Evolutionary conservation across 1,140 invertebrate genomes (phyloP).

Genomic region (fruit fly (Drosophila melanogaster)): DNA sequence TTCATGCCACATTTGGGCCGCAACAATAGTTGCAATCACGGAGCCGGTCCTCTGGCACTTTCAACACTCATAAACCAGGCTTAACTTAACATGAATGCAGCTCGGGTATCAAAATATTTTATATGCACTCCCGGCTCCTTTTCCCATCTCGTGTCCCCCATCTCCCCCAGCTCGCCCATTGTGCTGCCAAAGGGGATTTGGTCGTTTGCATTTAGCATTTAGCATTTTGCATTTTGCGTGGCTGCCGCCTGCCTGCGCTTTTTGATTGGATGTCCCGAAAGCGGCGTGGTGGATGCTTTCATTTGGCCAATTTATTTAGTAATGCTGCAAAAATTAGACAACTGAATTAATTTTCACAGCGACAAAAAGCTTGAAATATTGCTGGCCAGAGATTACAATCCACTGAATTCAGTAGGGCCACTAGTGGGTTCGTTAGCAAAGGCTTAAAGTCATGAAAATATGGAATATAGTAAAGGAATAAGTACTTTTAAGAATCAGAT

Average conservation of each 20-base stretch:
- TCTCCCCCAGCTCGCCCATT: not conserved
- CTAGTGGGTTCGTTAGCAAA: constrained; percentile 61
- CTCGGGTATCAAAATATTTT: constrained; percentile 82
- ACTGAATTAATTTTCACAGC: constrained; percentile 77
- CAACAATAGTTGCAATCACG: constrained; percentile 83
- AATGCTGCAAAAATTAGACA: constrained; percentile 77
- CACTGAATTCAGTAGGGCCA: constrained; percentile 10
- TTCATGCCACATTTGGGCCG: constrained; percentile 75
- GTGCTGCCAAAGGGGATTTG: constrained; percentile 37
- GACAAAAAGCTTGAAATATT: constrained; percentile 82
- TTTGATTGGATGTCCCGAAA: constrained; percentile 17
- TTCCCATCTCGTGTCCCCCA: constrained; percentile 5
- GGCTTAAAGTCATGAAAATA: not conserved
- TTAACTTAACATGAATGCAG: constrained; percentile 81
- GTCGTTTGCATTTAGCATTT: constrained; percentile 47
- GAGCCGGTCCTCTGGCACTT: constrained; percentile 48
- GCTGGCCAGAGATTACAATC: constrained; percentile 49
- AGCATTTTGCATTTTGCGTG: constrained; percentile 20
- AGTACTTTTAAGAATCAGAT: too few relatives aligned
- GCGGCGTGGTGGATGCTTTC: constrained; percentile 19
- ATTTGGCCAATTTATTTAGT: constrained; percentile 71
- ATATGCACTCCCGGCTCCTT: constrained; percentile 49
- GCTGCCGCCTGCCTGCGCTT: constrained; percentile 13
- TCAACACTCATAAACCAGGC: constrained; percentile 81
- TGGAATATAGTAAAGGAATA: not conserved